Evolutionary conservation across 2,888 invertebrate genomes (phyloP).

Genomic region (Busseola fusca): DNA sequence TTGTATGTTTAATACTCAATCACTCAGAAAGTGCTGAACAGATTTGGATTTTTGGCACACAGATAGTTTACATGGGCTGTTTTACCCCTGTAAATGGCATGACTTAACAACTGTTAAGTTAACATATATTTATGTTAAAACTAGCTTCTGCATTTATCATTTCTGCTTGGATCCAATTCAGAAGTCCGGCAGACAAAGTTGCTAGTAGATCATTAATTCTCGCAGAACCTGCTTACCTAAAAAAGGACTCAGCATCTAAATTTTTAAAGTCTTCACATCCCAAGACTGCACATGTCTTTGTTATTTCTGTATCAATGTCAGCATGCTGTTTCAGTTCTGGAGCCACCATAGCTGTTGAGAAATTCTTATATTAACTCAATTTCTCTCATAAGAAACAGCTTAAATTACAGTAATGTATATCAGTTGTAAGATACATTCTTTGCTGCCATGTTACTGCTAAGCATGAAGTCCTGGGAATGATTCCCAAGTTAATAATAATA

Average conservation of each 20-base stretch:
- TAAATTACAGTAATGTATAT: not conserved
- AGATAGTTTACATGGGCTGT: too few species aligned
- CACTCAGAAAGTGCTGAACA: too few species aligned
- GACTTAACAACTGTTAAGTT: too few species aligned
- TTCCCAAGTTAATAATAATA: not conserved
- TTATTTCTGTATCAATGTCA: conserved; percentile 79
- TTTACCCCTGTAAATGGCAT: too few species aligned
- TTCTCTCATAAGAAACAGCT: not conserved
- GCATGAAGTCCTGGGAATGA: not conserved
- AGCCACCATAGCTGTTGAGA: conserved; percentile 83
- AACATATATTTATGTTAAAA: too few species aligned
- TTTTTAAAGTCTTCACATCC: conserved; percentile 85
- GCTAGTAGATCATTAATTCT: not conserved
- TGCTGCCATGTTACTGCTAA: not conserved
- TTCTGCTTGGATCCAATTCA: not conserved
- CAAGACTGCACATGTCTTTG: conserved; percentile 83
- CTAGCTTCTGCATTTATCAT: not conserved
- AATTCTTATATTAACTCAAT: conserved; percentile 14
- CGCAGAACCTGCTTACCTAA: conserved; percentile 71
- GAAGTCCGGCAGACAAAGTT: not conserved
- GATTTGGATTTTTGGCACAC: too few species aligned
- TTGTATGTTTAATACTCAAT: too few species aligned
- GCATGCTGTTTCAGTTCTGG: conserved; percentile 83
- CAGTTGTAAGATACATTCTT: not conserved
- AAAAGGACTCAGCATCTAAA: conserved; percentile 80